These are phyloP conservation scores for Apolygus lucorum DNA, from an alignment of 1,140 invertebrate genomes.

Conservation along the genomic window DNA sequence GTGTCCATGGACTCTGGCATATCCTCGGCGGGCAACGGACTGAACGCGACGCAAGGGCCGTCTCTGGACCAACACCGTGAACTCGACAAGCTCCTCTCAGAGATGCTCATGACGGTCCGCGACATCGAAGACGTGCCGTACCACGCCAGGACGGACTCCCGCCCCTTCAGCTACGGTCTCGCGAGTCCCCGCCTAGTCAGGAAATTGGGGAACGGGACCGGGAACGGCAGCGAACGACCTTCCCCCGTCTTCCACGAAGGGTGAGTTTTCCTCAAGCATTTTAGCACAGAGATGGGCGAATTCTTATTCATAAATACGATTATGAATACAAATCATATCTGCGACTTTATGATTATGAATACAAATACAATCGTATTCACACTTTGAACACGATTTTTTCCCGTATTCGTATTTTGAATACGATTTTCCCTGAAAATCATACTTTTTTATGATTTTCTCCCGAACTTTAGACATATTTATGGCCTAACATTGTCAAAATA, in stretches of 20 bases:
- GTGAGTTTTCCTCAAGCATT: no score
- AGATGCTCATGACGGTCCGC: slow-evolving; percentile 74
- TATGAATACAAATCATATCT: no score
- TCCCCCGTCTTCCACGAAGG: slow-evolving; percentile 43
- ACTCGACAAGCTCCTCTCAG: slow-evolving; percentile 63
- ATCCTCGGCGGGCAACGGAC: slow-evolving; percentile 53
- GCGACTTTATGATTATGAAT: no score
- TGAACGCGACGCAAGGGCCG: slow-evolving; percentile 38
- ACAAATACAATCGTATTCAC: no score
- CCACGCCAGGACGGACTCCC: slow-evolving; percentile 68
- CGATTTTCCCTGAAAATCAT: no score
- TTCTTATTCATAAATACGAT: no score
- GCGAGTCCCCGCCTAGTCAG: slow-evolving; percentile 65
- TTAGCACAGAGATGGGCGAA: no score
- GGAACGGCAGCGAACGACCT: slow-evolving; percentile 7
- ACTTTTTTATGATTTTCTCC: no score
- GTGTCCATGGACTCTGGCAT: slow-evolving; percentile 79
- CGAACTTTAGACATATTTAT: no score
- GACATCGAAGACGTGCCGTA: slow-evolving; percentile 67
- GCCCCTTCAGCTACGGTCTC: slow-evolving; percentile 73
- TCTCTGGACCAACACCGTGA: slow-evolving; percentile 44
- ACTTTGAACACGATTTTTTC: no score
- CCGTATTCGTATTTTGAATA: no score
- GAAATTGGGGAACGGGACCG: slow-evolving; percentile 47
- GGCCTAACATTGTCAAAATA: no score